Conservation (phyloP, 2,113 vertebrate species). For the Eudorcas thomsonii region DNA sequence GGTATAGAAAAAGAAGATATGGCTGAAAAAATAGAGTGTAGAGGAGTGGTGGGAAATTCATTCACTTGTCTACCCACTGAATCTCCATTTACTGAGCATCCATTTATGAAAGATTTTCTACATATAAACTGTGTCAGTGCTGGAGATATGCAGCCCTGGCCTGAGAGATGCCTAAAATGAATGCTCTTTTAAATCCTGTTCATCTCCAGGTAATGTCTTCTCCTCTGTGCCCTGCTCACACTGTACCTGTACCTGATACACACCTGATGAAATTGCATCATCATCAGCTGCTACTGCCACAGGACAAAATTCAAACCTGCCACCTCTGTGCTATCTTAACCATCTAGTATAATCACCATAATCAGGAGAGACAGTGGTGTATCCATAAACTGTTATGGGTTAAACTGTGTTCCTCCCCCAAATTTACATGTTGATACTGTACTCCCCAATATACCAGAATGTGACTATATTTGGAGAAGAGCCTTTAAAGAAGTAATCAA, state of each 20-base stretch:
- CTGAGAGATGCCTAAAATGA: not conserved
- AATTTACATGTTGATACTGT: not conserved
- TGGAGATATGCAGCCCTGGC: not conserved
- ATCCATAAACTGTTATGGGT: not conserved
- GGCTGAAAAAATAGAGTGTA: not conserved
- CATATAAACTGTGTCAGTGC: not conserved
- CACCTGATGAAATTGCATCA: not conserved
- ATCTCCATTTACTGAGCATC: not conserved
- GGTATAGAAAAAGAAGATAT: not conserved
- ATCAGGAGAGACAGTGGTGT: not conserved
- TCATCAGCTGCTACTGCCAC: not conserved
- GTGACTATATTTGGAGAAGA: not conserved
- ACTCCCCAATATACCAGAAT: not conserved
- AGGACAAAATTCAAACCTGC: constrained; percentile 32
- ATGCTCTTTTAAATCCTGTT: not conserved
- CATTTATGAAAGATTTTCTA: not conserved
- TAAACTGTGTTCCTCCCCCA: not conserved
- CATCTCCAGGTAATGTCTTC: not conserved
- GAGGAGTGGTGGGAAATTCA: not conserved
- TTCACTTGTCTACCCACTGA: not conserved
- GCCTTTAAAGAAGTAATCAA: constrained; percentile 18
- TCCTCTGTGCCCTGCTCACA: not conserved
- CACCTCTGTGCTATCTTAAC: not conserved
- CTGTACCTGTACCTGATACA: not conserved
- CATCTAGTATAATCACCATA: not conserved